These are phyloP conservation scores for Sporophila hypoxantha DNA, from an alignment of 2,113 vertebrate genomes.

Conservation along the genomic window DNA sequence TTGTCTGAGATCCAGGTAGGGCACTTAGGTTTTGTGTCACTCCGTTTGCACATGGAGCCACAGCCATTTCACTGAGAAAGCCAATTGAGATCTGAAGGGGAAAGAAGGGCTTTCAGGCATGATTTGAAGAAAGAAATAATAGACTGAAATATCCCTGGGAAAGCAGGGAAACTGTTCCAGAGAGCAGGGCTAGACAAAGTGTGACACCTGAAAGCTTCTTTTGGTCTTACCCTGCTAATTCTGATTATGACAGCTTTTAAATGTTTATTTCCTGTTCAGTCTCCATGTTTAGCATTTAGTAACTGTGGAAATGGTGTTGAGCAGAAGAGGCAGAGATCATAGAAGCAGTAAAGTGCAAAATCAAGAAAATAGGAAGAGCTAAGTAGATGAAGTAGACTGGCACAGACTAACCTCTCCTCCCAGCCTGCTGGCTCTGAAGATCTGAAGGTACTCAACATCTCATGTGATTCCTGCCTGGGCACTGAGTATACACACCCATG, in stretches of 20 bases:
- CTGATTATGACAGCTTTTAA: background rate
- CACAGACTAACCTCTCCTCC: background rate
- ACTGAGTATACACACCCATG: background rate
- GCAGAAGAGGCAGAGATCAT: background rate
- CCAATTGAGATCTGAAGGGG: background rate
- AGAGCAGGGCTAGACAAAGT: background rate
- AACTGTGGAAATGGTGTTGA: background rate
- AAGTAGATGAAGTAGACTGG: background rate
- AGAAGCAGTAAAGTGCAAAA: background rate
- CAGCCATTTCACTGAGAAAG: background rate
- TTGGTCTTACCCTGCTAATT: background rate
- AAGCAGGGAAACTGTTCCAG: background rate
- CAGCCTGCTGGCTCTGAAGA: background rate
- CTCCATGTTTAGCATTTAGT: background rate
- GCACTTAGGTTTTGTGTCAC: constrained; percentile 9
- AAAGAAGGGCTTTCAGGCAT: constrained; percentile 4
- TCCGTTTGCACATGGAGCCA: background rate
- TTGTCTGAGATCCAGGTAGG: background rate
- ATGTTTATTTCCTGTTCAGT: background rate
- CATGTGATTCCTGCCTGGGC: background rate
- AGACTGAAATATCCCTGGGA: background rate
- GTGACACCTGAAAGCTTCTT: background rate
- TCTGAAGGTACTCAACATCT: background rate
- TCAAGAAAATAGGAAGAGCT: background rate
- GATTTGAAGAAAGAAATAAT: constrained; percentile 17